Evolutionary conservation across 2,888 invertebrate species (phyloP).

Genomic region (Microctonus brassicae): DNA sequence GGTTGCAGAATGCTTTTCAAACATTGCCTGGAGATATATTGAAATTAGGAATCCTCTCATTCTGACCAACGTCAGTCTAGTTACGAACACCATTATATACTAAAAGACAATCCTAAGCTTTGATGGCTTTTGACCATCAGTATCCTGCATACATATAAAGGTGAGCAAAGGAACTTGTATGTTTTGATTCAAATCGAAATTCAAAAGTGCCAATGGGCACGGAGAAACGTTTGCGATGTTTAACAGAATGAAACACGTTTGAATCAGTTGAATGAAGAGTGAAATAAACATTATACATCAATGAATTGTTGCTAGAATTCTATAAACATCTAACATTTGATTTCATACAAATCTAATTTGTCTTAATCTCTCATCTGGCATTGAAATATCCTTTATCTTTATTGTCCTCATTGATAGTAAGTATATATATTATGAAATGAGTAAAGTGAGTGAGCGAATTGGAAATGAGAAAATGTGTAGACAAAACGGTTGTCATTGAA

Average conservation of each 20-base stretch:
- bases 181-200: constrained; percentile 1
- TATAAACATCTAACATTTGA: background rate
- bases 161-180: background rate
- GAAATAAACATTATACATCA: background rate
- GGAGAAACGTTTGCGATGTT: background rate
- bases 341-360: background rate
- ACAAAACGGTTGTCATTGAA: constrained; percentile 49
- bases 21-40: background rate
- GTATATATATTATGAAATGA: background rate
- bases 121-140: background rate
- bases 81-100: background rate
- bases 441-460: background rate
- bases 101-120: constrained; percentile 8
- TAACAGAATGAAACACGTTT: background rate
- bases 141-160: background rate
- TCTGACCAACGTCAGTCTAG: too few species aligned
- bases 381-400: background rate
- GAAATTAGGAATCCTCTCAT: background rate
- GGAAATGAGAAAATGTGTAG: background rate
- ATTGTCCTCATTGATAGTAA: too few species aligned
- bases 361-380: background rate
- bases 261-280: background rate
- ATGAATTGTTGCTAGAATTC: background rate
- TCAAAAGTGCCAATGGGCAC: constrained; percentile 16
- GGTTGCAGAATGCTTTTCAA: background rate